Evolutionary conservation across 1,140 invertebrate species (phyloP).

Genomic region (Orchesella cincta): DNA sequence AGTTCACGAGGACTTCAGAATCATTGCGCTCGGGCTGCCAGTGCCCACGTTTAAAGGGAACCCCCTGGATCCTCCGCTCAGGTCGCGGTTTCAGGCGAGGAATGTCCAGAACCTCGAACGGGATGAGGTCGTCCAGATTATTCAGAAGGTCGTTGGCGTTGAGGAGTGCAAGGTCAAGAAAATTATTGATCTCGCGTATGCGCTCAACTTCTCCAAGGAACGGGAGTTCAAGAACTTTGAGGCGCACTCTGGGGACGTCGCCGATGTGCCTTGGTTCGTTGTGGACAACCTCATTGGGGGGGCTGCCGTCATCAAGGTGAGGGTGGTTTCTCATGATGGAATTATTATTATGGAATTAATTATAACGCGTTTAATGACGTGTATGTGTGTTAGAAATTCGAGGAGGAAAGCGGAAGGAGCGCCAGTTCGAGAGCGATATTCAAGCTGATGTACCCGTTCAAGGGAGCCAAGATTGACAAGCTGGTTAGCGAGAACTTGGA

Average conservation of each 20-base stretch:
- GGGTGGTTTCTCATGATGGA: background rate
- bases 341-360: background rate
- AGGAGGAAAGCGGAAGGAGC: background rate
- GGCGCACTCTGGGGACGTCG: background rate
- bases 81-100: constrained; percentile 91
- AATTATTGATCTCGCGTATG: background rate
- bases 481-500: too few species aligned
- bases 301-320: background rate
- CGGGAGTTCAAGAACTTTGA: background rate
- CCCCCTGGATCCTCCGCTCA: constrained; percentile 89
- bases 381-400: too few species aligned
- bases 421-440: background rate
- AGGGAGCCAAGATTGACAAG: background rate
- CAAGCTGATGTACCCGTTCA: background rate
- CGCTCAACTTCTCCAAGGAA: background rate
- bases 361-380: too few species aligned
- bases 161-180: background rate
- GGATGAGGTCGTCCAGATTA: too few species aligned
- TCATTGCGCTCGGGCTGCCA: constrained; percentile 85
- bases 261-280: background rate
- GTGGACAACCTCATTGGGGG: background rate
- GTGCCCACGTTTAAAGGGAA: constrained; percentile 87
- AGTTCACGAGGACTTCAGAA: constrained; percentile 87
- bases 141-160: too few species aligned
- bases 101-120: constrained; percentile 70